A percentile compares a stretch with the other conserved stretches of the same genome.
These are phyloP conservation scores for Caenorhabditis sp. DNA, from an alignment of 2,888 invertebrate species.

Conservation along the genomic window DNA sequence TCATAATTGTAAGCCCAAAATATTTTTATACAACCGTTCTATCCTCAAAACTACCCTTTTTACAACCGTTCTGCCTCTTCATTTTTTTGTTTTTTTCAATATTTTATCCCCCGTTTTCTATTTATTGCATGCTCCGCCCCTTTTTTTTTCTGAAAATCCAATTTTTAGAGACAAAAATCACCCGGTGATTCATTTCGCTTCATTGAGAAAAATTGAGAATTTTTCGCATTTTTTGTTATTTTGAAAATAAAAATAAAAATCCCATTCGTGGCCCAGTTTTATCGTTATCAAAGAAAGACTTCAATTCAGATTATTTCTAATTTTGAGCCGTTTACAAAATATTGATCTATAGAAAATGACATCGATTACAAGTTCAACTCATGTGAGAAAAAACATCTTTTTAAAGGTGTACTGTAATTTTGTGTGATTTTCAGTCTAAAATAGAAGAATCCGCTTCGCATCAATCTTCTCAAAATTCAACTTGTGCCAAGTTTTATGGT, in stretches of 20 bases:
- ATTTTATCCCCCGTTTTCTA: not conserved
- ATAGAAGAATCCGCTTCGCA: not conserved
- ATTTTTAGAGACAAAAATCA: not conserved
- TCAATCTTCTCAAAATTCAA: not conserved
- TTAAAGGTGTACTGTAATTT: no score
- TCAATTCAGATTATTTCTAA: no score
- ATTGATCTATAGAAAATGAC: no score
- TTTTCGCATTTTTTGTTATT: not conserved
- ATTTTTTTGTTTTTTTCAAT: constrained; percentile 5
- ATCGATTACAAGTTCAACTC: no score
- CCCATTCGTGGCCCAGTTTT: not conserved
- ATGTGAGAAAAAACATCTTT: no score
- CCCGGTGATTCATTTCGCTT: not conserved
- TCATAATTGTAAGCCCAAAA: constrained; percentile 6
- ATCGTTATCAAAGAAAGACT: not conserved
- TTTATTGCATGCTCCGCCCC: not conserved
- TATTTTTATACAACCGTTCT: constrained; percentile 47
- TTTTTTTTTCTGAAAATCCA: not conserved
- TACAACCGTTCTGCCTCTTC: constrained; percentile 50
- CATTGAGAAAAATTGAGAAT: constrained; percentile 1
- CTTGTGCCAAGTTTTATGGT: not conserved
- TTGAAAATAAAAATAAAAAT: not conserved
- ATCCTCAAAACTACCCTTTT: constrained; percentile 23
- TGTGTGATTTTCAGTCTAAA: not conserved
- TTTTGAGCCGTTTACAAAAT: no score